Conservation (phyloP, 2,888 invertebrate genomes). For the Teinopalpus imperialis region DNA sequence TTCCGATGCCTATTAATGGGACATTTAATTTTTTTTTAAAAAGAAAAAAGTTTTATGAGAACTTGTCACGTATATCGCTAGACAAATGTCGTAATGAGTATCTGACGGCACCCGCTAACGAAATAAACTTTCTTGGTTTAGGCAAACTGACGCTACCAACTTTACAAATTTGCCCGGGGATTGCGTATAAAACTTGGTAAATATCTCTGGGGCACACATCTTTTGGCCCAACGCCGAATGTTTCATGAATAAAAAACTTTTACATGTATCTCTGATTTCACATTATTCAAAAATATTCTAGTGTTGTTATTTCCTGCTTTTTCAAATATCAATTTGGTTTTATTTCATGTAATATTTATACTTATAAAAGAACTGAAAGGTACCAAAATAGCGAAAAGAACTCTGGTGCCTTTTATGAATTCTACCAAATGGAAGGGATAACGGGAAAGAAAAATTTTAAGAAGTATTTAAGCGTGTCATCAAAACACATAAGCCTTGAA, state of each 20-base stretch:
- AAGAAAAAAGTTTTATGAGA: conserved; percentile 7
- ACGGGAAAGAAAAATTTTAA: neutral
- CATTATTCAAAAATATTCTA: conserved; percentile 1
- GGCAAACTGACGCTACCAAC: conserved; percentile 21
- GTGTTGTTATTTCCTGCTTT: too few species aligned
- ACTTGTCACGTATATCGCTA: conserved; percentile 15
- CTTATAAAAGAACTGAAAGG: too few species aligned
- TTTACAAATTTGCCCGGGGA: conserved; percentile 25
- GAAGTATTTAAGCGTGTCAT: conserved; percentile 11
- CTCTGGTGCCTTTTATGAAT: neutral
- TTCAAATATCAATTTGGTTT: too few species aligned
- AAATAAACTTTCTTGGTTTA: conserved; percentile 25
- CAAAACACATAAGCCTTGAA: conserved; percentile 25
- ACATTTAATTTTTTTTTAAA: too few species aligned
- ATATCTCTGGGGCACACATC: conserved; percentile 24
- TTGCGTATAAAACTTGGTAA: conserved; percentile 26
- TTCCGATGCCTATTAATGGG: too few species aligned
- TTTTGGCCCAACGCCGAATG: conserved; percentile 24
- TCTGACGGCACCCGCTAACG: conserved; percentile 19
- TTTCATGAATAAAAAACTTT: conserved; percentile 24
- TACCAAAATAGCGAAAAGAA: too few species aligned
- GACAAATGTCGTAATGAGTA: conserved; percentile 24
- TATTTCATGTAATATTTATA: too few species aligned
- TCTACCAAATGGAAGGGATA: neutral
- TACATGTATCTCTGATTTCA: conserved; percentile 21